A percentile compares a stretch with the other conserved stretches of the same genome.
Conservation (phyloP, 2,888 invertebrate species). For the Leptarthrus brevirostris region DNA sequence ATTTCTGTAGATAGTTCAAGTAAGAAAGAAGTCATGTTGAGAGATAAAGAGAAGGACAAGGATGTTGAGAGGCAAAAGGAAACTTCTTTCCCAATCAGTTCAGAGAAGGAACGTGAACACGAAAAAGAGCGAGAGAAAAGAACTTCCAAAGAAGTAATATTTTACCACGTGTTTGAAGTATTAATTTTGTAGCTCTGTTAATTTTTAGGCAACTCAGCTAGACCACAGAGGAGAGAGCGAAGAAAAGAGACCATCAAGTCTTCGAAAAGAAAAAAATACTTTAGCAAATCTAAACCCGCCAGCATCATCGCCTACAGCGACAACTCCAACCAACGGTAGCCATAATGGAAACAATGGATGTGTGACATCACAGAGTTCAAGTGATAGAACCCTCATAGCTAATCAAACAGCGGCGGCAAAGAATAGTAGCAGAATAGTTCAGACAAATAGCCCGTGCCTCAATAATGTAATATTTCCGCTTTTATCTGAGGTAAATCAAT, state of each 20-base stretch:
- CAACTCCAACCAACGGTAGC: constrained; percentile 49
- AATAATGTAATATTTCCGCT: constrained; percentile 71
- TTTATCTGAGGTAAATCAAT: constrained; percentile 68
- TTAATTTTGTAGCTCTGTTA: neutral
- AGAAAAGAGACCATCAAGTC: constrained; percentile 52
- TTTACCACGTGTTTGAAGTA: no score
- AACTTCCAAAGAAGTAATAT: constrained; percentile 55
- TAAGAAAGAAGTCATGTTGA: constrained; percentile 60
- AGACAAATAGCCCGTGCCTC: constrained; percentile 67
- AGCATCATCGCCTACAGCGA: constrained; percentile 47
- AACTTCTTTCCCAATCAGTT: constrained; percentile 55
- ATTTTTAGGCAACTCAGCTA: constrained; percentile 68
- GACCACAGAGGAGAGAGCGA: constrained; percentile 69
- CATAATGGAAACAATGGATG: constrained; percentile 52
- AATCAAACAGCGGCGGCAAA: constrained; percentile 56
- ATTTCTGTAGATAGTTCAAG: constrained; percentile 35
- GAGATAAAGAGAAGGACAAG: constrained; percentile 66
- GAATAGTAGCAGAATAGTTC: constrained; percentile 60
- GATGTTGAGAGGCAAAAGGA: constrained; percentile 61
- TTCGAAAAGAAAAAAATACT: constrained; percentile 54
- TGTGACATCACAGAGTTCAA: constrained; percentile 49
- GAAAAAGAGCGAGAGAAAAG: constrained; percentile 59
- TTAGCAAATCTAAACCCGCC: constrained; percentile 28
- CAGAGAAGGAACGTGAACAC: constrained; percentile 59
- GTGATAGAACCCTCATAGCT: constrained; percentile 52